phyloP scores from a whole-genome alignment of 2,888 invertebrate species.

The Luperina nickerlii region DNA sequence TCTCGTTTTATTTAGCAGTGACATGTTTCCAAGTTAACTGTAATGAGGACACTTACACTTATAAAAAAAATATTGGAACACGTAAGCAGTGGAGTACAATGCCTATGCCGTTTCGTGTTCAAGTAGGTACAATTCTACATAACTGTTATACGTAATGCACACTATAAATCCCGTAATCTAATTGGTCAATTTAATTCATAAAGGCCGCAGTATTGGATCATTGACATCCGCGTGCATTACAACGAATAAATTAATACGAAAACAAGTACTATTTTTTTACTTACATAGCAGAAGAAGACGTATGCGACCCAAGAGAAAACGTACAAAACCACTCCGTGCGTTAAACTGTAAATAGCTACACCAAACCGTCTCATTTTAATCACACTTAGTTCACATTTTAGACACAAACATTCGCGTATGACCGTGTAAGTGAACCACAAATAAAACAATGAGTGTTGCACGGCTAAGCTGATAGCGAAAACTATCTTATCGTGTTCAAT shows the following conservation, averaged over 20 bases:
- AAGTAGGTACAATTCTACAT: neutral
- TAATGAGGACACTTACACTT: neutral
- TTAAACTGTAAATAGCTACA: constrained; percentile 71
- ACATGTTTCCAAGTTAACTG: neutral
- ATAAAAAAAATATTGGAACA: too few relatives aligned
- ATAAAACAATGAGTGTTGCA: constrained; percentile 72
- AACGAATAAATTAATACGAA: constrained; percentile 3
- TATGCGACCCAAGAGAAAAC: constrained; percentile 69
- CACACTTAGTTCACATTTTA: constrained; percentile 68
- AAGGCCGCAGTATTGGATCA: constrained; percentile 27
- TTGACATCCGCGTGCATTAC: constrained; percentile 9
- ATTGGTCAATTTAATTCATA: constrained; percentile 36
- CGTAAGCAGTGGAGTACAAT: neutral
- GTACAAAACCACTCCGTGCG: constrained; percentile 71
- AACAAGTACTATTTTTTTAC: constrained; percentile 58
- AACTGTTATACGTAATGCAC: neutral
- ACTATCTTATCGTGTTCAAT: constrained; percentile 85
- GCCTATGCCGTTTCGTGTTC: neutral
- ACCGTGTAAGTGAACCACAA: constrained; percentile 71
- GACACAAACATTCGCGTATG: constrained; percentile 62
- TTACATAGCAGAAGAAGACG: constrained; percentile 78
- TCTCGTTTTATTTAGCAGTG: constrained; percentile 24
- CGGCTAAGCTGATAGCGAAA: constrained; percentile 76
- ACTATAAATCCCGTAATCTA: neutral
- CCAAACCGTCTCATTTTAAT: constrained; percentile 76